phyloP scores from a whole-genome alignment of 1,140 invertebrate species.

The Mercenaria mercenaria region DNA sequence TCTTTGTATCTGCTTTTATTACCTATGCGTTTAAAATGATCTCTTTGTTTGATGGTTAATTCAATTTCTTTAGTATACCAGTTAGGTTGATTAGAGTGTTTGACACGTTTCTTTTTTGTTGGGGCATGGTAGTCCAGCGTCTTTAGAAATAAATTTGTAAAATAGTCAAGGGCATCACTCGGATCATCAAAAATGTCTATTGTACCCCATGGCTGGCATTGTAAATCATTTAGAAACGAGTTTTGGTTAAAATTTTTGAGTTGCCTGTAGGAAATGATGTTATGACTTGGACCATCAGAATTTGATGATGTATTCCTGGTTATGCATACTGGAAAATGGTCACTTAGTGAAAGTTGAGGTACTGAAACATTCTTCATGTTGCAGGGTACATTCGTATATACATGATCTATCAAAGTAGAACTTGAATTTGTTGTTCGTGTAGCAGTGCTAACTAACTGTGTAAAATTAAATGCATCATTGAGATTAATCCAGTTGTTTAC shows the following conservation, averaged over 20 bases:
- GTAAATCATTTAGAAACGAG: background rate
- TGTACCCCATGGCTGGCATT: background rate
- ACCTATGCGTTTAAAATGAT: background rate
- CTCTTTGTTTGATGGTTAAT: background rate
- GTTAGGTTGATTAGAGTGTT: background rate
- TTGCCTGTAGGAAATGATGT: background rate
- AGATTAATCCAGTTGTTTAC: background rate
- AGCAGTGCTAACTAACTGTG: background rate
- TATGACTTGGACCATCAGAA: background rate
- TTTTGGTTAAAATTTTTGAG: background rate
- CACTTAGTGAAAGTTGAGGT: background rate
- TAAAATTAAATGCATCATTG: background rate
- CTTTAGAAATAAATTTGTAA: background rate
- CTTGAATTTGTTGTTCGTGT: background rate
- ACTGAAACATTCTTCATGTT: background rate
- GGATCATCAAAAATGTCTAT: background rate
- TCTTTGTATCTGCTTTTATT: background rate
- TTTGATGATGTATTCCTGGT: background rate
- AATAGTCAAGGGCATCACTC: background rate
- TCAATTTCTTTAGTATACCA: slow-evolving; percentile 7
- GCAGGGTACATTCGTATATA: background rate
- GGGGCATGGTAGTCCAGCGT: background rate
- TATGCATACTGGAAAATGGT: slow-evolving; percentile 8
- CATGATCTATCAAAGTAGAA: background rate
- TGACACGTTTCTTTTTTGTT: background rate